phyloP scores from a whole-genome alignment of 2,797 vertebrate genomes.

The Yasuhikotakia modesta region DNA sequence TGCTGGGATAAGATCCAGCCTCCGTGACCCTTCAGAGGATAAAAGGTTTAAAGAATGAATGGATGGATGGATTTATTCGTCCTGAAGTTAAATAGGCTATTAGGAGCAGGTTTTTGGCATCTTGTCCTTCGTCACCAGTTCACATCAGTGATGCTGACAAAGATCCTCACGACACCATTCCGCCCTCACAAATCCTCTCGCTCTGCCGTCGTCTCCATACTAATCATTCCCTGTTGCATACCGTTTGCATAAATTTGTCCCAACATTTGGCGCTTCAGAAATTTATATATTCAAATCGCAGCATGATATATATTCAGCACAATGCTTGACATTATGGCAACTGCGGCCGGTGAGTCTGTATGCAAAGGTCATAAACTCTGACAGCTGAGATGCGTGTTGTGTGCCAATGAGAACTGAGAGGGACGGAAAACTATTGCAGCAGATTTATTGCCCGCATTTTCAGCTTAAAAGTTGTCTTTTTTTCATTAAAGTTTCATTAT shows the following conservation, averaged over 20 bases:
- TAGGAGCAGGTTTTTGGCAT: no score
- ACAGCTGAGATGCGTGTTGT: background rate
- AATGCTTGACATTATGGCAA: background rate
- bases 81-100: no score
- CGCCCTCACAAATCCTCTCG: conserved; percentile 14
- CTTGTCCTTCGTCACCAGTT: conserved; percentile 27
- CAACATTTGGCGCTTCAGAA: conserved; percentile 11
- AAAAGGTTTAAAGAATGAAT: no score
- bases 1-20: no score
- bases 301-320: conserved; percentile 16
- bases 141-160: conserved; percentile 27
- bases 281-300: conserved; percentile 37
- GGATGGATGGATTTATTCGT: no score
- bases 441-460: no score
- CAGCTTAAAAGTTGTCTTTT: no score
- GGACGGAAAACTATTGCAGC: no score
- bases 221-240: conserved; percentile 41
- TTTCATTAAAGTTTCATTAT: no score
- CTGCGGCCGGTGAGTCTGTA: background rate
- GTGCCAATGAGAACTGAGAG: background rate
- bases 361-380: conserved; percentile 1
- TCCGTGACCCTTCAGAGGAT: no score
- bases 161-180: conserved; percentile 26
- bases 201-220: conserved; percentile 29
- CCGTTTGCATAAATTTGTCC: conserved; percentile 42